Conservation (phyloP, 1,140 invertebrate species). For the Plectus sambesii region DNA sequence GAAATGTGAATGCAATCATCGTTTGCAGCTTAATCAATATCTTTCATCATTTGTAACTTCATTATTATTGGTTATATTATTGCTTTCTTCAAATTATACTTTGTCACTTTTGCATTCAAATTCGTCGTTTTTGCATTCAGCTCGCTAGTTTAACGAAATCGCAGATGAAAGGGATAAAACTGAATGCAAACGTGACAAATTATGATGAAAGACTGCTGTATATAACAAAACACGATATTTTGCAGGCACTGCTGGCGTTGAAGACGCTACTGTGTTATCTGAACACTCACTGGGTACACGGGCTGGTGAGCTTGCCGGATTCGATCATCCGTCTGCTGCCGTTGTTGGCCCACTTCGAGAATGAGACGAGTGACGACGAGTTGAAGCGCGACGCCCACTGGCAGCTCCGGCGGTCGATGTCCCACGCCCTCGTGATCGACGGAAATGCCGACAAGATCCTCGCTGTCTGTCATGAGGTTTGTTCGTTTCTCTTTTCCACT, state of each 20-base stretch:
- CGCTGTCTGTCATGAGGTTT: background rate
- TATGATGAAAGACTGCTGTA: no score
- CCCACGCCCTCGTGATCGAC: conserved; percentile 39
- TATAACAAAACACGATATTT: no score
- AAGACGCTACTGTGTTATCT: background rate
- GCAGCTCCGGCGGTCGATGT: conserved; percentile 54
- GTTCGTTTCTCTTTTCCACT: conserved; percentile 6
- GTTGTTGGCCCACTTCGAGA: conserved; percentile 30
- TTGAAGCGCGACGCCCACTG: conserved; percentile 57
- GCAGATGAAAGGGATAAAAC: no score
- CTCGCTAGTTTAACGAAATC: no score
- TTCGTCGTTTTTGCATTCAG: no score
- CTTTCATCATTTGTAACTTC: no score
- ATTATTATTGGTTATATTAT: no score
- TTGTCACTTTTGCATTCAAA: no score
- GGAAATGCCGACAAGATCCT: conserved; percentile 14
- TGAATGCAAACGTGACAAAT: no score
- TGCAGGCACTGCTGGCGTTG: background rate
- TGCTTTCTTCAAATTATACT: no score
- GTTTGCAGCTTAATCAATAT: no score
- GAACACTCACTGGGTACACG: background rate
- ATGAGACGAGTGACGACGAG: conserved; percentile 59
- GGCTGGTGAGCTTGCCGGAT: conserved; percentile 12
- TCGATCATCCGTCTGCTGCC: conserved; percentile 33
- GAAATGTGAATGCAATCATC: no score